Evolutionary conservation across 1,140 invertebrate genomes (phyloP).

Genomic region (Macrobrachium nipponense): DNA sequence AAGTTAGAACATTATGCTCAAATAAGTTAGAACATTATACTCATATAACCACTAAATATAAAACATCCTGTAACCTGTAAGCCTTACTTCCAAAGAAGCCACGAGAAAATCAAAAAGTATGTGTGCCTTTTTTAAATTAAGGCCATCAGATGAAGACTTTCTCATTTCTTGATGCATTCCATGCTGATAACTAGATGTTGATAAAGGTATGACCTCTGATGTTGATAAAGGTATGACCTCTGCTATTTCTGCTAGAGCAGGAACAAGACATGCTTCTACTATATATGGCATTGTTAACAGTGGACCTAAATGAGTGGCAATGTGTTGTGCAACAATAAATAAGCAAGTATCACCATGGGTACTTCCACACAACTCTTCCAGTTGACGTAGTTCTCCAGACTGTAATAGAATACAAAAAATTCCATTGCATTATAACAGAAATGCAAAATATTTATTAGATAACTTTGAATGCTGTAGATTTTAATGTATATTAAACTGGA

Average conservation of each 20-base stretch:
- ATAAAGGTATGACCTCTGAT: conserved; percentile 29
- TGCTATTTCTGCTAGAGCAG: conserved; percentile 69
- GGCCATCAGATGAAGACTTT: neutral
- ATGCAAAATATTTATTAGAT: too few species aligned
- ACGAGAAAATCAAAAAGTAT: conserved; percentile 75
- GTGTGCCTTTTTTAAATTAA: conserved; percentile 65
- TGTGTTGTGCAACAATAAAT: conserved; percentile 67
- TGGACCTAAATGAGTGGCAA: conserved; percentile 73
- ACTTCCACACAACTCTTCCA: neutral
- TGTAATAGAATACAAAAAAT: neutral
- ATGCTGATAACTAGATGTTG: neutral
- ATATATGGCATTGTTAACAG: conserved; percentile 73
- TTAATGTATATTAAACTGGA: too few species aligned
- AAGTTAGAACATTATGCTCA: too few species aligned
- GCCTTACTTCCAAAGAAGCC: conserved; percentile 75
- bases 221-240: conserved; percentile 23
- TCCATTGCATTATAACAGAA: too few species aligned
- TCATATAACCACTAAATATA: too few species aligned
- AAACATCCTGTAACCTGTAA: conserved; percentile 1
- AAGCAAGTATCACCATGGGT: conserved; percentile 39
- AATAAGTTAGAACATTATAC: too few species aligned
- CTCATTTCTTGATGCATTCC: neutral
- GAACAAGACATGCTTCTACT: conserved; percentile 72
- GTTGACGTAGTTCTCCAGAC: neutral
- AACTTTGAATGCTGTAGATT: too few species aligned